phyloP scores from a whole-genome alignment of 2,113 vertebrate species.

The Rhineura floridana region DNA sequence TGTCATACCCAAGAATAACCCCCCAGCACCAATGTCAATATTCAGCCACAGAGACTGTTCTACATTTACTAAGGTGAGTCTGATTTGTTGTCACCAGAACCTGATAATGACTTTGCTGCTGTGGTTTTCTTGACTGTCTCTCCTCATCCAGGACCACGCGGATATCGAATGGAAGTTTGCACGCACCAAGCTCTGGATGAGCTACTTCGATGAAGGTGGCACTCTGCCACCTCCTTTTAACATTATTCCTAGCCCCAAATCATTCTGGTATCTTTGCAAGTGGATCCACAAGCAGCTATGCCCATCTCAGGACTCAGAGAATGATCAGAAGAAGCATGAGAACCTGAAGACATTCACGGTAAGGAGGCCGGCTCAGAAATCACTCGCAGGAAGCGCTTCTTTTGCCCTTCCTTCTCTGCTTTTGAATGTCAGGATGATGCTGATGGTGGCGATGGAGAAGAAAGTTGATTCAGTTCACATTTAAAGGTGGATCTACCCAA shows the following conservation, averaged over 20 bases:
- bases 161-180: slow-evolving; percentile 99
- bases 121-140: accelerated
- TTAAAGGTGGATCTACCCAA: no score
- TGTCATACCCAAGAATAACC: no score
- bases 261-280: slow-evolving; percentile 89
- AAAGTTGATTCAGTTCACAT: no score
- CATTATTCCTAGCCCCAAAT: slow-evolving; percentile 95
- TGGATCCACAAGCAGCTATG: slow-evolving; percentile 91
- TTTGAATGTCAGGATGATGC: neutral
- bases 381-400: neutral
- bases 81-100: no score
- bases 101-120: accelerated
- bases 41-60: neutral
- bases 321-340: slow-evolving; percentile 84
- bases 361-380: neutral
- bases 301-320: slow-evolving; percentile 76
- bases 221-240: slow-evolving; percentile 97
- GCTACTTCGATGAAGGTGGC: slow-evolving; percentile 95
- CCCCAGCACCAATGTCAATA: no score
- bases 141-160: slow-evolving; percentile 86
- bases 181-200: slow-evolving; percentile 98
- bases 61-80: no score
- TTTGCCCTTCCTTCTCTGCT: neutral
- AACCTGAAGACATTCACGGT: slow-evolving; percentile 93
- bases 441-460: no score